These are phyloP conservation scores for Etheostoma perlongum DNA, from an alignment of 2,797 vertebrate species.

Conservation along the genomic window DNA sequence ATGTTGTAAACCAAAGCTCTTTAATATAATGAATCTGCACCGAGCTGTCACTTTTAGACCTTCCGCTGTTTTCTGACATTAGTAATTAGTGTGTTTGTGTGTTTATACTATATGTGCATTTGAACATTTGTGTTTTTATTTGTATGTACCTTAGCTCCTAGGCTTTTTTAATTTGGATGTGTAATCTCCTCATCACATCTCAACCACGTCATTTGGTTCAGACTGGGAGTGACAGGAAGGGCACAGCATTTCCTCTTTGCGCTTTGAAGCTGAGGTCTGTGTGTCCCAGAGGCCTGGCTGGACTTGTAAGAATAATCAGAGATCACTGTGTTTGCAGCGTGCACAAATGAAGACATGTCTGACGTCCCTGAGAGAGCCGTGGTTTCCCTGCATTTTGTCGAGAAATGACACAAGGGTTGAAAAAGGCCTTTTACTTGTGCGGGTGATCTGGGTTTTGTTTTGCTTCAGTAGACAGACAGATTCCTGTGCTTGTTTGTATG, in stretches of 20 bases:
- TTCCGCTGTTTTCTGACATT: slow-evolving; percentile 30
- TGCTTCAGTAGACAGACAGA: slow-evolving; percentile 56
- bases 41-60: slow-evolving; percentile 25
- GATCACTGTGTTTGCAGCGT: slow-evolving; percentile 50
- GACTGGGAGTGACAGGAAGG: slow-evolving; percentile 84
- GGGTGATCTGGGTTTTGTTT: slow-evolving; percentile 68
- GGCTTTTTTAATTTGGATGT: slow-evolving; percentile 30
- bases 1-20: slow-evolving; percentile 38
- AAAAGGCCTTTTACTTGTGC: slow-evolving; percentile 42
- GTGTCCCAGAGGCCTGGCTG: slow-evolving; percentile 67
- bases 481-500: slow-evolving; percentile 68
- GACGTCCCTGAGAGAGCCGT: slow-evolving; percentile 35
- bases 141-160: slow-evolving; percentile 36
- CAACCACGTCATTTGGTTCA: slow-evolving; percentile 69
- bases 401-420: slow-evolving; percentile 66
- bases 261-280: slow-evolving; percentile 78
- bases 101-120: neutral
- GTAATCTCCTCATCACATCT: slow-evolving; percentile 76
- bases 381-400: slow-evolving; percentile 56
- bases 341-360: slow-evolving; percentile 75
- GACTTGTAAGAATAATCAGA: slow-evolving; percentile 68
- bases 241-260: slow-evolving; percentile 77
- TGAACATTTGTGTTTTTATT: slow-evolving; percentile 19
- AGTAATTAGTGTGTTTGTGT: neutral
- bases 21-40: slow-evolving; percentile 20